Evolutionary conservation across 1,140 invertebrate species (phyloP), one percentile per base, ranked within the genome.

Genomic region (Magallana gigas): DNA sequence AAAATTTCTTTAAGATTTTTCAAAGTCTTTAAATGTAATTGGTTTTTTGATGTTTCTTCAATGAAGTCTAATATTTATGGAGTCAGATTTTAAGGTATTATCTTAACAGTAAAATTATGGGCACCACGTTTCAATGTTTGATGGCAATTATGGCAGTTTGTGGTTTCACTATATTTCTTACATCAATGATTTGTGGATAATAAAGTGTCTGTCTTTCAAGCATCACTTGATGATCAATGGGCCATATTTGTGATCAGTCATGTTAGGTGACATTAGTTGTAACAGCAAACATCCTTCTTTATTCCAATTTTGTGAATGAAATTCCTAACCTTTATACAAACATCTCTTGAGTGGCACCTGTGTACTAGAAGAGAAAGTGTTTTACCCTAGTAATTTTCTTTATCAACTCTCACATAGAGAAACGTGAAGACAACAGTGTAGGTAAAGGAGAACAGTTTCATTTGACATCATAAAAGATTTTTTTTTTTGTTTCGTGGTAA

Each of bases 161-260:
- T 76, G 23, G 68, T 23, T 12, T 62, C 60, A 14, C 60, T 62
- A 62, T 62, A 12, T 62, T 62, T 62, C 23, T 29, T 18, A 18
- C 14, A 7, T 76, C 23, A 6, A 76, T 29, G 23, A 29, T 76
- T 76, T 29, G 11, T 8, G 23, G 68, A 64, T 36, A 76, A 29
- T 76, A 76, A 76, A 29, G 68, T 76, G 68, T 76, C 68, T 76
- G 23, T 76, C 68, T 76, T 48, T 36, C 68, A 76, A 76, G 68
- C 68, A 36, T 76, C 68, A 76, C 68, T 76, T 29, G 11, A 29
- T 76, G 68, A 76, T 76, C 68, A 76, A 36, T 76, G 68, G 68
- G 23, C 68, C 68, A 76, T 18, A 12, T 29, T 76, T 76, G 68
- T 76, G 68, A 76, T 76, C 68, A 76, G 68, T 76, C 68, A 76